phyloP scores from a whole-genome alignment of 37 sponge, comb jelly and placozoan genomes.

The Haliclona indistincta region DNA sequence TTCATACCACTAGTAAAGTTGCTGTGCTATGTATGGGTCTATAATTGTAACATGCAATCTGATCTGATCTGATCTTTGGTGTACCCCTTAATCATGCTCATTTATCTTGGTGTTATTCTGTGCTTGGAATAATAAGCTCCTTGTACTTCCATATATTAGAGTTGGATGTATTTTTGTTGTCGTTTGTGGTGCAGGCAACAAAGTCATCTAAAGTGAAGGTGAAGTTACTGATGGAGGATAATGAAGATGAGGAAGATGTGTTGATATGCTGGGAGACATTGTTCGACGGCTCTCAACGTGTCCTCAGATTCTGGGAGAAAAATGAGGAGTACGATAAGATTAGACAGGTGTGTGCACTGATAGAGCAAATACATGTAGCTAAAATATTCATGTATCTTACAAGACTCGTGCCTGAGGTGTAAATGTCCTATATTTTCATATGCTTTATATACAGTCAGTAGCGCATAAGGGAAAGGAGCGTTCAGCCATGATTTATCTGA shows the following conservation, averaged over 20 bases:
- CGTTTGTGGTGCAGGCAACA: not conserved
- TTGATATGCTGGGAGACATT: constrained; percentile 2
- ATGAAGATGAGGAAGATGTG: not conserved
- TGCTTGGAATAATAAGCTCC: too few species aligned
- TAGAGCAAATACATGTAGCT: too few species aligned
- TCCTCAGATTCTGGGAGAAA: constrained; percentile 8
- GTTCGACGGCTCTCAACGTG: constrained; percentile 23
- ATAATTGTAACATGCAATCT: too few species aligned
- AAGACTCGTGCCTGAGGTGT: not conserved
- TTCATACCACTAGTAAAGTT: too few species aligned
- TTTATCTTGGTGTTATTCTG: too few species aligned
- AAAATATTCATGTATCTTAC: too few species aligned
- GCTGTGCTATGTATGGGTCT: too few species aligned
- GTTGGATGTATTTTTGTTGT: not conserved
- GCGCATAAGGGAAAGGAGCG: too few species aligned
- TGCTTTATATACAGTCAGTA: not conserved
- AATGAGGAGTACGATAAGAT: not conserved
- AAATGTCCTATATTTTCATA: not conserved
- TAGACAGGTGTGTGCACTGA: too few species aligned
- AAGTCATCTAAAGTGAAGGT: not conserved
- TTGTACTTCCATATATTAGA: not conserved
- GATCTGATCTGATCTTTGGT: too few species aligned
- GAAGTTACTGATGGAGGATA: not conserved
- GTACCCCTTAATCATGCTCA: too few species aligned
- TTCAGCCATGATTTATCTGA: too few species aligned